These are phyloP conservation scores for Ciona savignyi DNA, from an alignment of 23 tunicate genomes.

Conservation along the genomic window DNA sequence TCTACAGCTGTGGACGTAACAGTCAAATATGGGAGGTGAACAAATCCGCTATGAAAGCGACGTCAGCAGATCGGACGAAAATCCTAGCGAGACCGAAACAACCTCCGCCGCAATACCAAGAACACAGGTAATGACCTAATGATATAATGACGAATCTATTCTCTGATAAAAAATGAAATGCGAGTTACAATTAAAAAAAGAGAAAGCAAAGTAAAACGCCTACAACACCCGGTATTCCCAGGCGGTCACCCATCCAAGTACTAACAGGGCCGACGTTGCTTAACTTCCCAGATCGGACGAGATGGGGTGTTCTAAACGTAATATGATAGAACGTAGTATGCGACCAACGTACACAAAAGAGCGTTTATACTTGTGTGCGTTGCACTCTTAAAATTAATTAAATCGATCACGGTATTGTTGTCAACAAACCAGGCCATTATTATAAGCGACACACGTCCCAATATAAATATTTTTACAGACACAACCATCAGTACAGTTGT, in stretches of 20 bases:
- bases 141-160: background rate
- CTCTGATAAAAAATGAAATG: background rate
- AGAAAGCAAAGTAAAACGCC: background rate
- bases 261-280: constrained; percentile 1
- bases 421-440: too few relatives aligned
- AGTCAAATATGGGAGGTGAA: constrained; percentile 83
- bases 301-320: background rate
- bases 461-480: constrained; percentile 18
- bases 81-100: constrained; percentile 56
- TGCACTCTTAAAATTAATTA: too few relatives aligned
- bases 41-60: constrained; percentile 43
- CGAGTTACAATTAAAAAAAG: background rate
- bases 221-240: constrained; percentile 1
- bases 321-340: background rate
- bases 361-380: background rate
- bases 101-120: constrained; percentile 35
- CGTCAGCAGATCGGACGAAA: constrained; percentile 20
- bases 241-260: constrained; percentile 1
- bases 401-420: too few relatives aligned
- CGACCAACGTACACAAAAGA: background rate
- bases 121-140: constrained; percentile 42
- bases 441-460: background rate
- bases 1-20: constrained; percentile 76
- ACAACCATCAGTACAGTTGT: constrained; percentile 67
- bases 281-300: constrained; percentile 1